Evolutionary conservation across 2,888 invertebrate species (phyloP), one percentile per base, ranked within the genome.

Genomic region (Cryptophagus acutangulus): DNA sequence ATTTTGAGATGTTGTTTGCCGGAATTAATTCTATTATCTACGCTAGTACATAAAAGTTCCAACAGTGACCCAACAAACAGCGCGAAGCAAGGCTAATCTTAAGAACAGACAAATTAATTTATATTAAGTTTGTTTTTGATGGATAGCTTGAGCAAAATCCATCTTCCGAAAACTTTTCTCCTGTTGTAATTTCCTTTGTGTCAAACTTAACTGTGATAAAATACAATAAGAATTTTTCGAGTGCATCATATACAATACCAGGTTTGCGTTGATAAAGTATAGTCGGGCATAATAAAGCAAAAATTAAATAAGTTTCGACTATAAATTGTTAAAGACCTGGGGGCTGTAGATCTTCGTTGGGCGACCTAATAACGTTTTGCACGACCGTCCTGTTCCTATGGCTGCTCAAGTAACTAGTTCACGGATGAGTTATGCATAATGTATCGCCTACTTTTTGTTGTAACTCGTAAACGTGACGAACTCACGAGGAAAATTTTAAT

Each of bases 401-500:
- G 38, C 49, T 44, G 26, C 44, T 45, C 41, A 43, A 48, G 47
- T 57, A 55, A 55, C 56, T 49, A 54, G 57, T 52, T 51, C 56
- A 54, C 45, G 56, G 57, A 59, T 60, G 55, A 57, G 57, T 46
- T 54, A 60, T 62, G 60, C 62, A 62, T 62, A 60, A 61, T 60
- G 58, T 61, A 62, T 60, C 55, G 49, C 47, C 48, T 44, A 51
- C 48, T 54, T 51, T 48, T 51, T 51, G 54, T 54, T 56, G 52
- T 46, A 52, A 49, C 51, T 56, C 55, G 56, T 55, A 57, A 61
- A 61, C 57, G 58, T 58, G 59, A 58, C 55, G 54, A 57, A 57
- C 50, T 56, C 54, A 48, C 54, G 49, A 49, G 43, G 55, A 52
- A 55, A 52, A 54, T 51, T 55, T 58, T 59, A 57, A 58, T 59